Base-by-base conservation (phyloP, 53 echinoderm and acorn worm genomes). In the Echinarachnius parma region DNA sequence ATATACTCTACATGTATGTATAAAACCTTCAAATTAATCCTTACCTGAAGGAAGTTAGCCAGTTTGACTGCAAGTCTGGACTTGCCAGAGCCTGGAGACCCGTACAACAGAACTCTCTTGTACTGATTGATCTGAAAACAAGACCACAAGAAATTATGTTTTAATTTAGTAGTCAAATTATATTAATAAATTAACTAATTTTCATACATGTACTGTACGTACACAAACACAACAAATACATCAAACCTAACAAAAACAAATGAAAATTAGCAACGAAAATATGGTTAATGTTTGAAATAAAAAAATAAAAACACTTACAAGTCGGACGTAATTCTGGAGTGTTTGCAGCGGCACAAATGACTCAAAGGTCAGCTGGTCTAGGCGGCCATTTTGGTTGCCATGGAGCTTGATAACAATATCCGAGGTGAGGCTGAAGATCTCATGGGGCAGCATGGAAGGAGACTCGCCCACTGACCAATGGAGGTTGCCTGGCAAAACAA, bases 71-170 rank as follows among this genome's bases (percentile, higher is more conserved):
- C 84, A 24, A 95, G 75, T 46, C 79, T 72, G 29, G 95, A 77
- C 54, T 95, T 95, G 36, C 90, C 84, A 37, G 81, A 83, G 30
- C 95, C 95, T n/a, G 90, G 62, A 10, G 87, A 65, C 15, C 95
- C 95, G 59, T 90, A 95, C 67, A 95, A 90, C 21, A 95, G 87
- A 21, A 95, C 95, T 78, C 84, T 87, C 61, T 87, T 86, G 72
- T 95, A 95, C 49, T 95, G 95, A 52, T 95, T 89, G 74, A 95
- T 90, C 95, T 95, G 71, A 1, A 52, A 3, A 32, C 30, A 13
- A 13, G 7, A 39, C 13, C 42, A 39, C 7, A 39, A 39, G 7
- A 13, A 39, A 39, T 7, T 13, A 39, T 7, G 42, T 9, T 39
- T 7, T 13, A 7, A 39, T 39, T 9, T 39, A 39, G 42, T 9